These are phyloP conservation scores for Balearica regulorum DNA, from an alignment of 2,797 vertebrate genomes.

Conservation along the genomic window DNA sequence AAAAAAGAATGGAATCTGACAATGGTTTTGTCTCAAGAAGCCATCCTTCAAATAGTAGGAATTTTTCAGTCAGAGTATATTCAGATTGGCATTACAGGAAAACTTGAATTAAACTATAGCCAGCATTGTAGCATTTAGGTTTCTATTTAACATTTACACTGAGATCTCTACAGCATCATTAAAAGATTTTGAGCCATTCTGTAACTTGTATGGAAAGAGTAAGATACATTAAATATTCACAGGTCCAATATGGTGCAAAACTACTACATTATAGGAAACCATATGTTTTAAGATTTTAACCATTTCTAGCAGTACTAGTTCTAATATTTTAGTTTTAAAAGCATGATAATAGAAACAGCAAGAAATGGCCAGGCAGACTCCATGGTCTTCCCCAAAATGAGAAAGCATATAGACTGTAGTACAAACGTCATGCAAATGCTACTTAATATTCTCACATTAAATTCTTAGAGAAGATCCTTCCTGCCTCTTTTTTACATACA, in stretches of 20 bases:
- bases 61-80: not conserved
- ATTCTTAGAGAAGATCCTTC: not conserved
- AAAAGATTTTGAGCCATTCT: not conserved
- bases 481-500: constrained; percentile 1
- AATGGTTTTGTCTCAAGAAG: not conserved
- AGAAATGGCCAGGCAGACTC: not conserved
- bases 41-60: not conserved
- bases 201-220: not conserved
- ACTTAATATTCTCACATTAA: not conserved
- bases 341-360: not conserved
- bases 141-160: not conserved
- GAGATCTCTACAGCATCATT: not conserved
- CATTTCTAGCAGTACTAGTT: not conserved
- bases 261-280: not conserved
- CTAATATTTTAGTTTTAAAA: not conserved
- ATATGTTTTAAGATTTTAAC: not conserved
- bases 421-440: not conserved
- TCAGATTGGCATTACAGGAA: not conserved
- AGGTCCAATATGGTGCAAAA: not conserved
- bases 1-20: not conserved
- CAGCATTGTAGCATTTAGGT: not conserved
- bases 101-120: not conserved
- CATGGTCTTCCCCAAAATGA: not conserved
- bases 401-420: not conserved
- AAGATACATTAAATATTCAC: not conserved